These are phyloP conservation scores for Heteromyza rotundicornis DNA, from an alignment of 2,888 invertebrate species.

Conservation along the genomic window DNA sequence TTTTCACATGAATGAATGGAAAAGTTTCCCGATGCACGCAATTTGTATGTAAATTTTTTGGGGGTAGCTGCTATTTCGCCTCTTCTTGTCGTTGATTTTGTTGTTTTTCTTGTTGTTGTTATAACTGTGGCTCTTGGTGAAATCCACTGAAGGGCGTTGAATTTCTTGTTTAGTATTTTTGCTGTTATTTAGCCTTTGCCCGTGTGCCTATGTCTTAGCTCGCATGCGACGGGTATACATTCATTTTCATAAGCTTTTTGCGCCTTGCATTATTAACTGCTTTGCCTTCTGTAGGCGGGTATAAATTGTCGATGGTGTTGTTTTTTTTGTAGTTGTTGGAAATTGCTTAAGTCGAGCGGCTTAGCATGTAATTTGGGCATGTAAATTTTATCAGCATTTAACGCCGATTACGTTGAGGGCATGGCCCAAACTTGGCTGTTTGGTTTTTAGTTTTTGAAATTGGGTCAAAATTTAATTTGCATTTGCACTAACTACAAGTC, in stretches of 20 bases:
- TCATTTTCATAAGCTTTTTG: background rate
- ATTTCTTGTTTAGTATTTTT: background rate
- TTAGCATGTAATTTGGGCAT: background rate
- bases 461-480: too few relatives aligned
- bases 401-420: background rate
- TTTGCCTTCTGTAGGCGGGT: background rate
- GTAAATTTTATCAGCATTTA: constrained; percentile 3
- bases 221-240: too few relatives aligned
- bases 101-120: too few relatives aligned
- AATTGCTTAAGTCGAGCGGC: background rate
- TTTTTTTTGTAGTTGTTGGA: background rate
- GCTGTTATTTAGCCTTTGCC: background rate
- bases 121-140: too few relatives aligned
- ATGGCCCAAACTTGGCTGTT: background rate
- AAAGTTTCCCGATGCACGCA: constrained; percentile 32
- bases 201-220: too few relatives aligned
- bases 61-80: too few relatives aligned
- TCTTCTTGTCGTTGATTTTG: too few relatives aligned
- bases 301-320: background rate
- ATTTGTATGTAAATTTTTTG: constrained; percentile 34
- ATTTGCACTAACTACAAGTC: too few relatives aligned
- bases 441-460: too few relatives aligned
- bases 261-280: background rate
- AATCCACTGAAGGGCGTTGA: background rate
- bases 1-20: constrained; percentile 25